Base-by-base conservation (phyloP, 1,140 invertebrate species). In the Colletes gigas region DNA sequence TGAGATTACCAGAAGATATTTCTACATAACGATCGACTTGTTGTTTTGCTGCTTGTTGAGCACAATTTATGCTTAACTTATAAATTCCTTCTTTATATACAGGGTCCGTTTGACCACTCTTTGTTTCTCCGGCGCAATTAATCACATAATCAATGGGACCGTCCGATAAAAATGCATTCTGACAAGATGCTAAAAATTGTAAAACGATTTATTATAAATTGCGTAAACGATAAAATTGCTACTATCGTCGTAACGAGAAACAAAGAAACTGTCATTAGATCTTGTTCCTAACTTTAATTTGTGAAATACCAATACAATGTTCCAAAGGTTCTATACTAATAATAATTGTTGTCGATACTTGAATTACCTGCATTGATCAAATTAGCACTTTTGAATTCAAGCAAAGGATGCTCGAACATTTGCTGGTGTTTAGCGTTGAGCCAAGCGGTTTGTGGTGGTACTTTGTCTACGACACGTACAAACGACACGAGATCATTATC, bases 311-410 rank as follows among this genome's bases (percentile, higher is more conserved):
- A 6, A n/a, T n/a, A 17, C 55, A 30, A 30, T 30, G 30, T 30
- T 4, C 55, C 17, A 57, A 57, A 57, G 7, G 1, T n/a, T 17
- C 15, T 15, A n/a, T 7, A n/a, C 15, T 57, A 7, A 12, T 9
- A 12, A 57, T 3, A 70, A 41, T 4, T 4, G 14, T 15, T 10
- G 57, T 4, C 15, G 19, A 17, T 7, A 66, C 69, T 73, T 1
- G 3, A 19, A 55, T 76, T 95, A 98, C 98, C 96, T 94, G 95
- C 91, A 94, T 97, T 98, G 81, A 98, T 98, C 47, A 99, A 94
- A 94, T 98, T 98, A 55, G 97, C 97, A 94, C 98, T 98, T 92
- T 95, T 96, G 90, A 98, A 98, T 91, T 98, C 96, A n/a, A 99
- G 95, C 88, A 95, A 93, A 69, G 96, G 94, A 92, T 95, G 94